Evolutionary conservation across 2,113 vertebrate species (phyloP).

Genomic region (Penelope pileata): DNA sequence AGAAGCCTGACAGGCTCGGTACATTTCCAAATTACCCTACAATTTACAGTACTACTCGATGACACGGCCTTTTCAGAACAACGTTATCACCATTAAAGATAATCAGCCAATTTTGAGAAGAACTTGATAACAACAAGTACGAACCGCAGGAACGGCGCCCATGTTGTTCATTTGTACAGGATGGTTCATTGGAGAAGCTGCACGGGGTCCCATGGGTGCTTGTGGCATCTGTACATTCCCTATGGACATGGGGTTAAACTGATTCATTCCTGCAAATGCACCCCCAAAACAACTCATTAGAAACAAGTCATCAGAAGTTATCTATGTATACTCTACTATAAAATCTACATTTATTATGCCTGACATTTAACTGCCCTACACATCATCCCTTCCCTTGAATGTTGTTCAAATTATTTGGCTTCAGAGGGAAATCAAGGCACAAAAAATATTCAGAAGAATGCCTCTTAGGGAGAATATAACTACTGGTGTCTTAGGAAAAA

Average conservation of each 20-base stretch:
- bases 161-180: slow-evolving; percentile 92
- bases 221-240: slow-evolving; percentile 93
- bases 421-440: background rate
- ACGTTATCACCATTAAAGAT: background rate
- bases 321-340: background rate
- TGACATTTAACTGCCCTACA: background rate
- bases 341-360: background rate
- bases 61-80: background rate
- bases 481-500: background rate
- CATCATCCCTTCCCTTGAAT: background rate
- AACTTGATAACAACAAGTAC: slow-evolving; percentile 38
- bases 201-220: slow-evolving; percentile 87
- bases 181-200: slow-evolving; percentile 93
- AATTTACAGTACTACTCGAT: background rate
- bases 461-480: background rate
- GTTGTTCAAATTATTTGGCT: background rate
- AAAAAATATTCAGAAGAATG: background rate
- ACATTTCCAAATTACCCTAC: background rate
- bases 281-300: slow-evolving; percentile 73
- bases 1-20: background rate
- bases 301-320: background rate
- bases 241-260: slow-evolving; percentile 93
- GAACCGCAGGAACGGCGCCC: slow-evolving; percentile 87
- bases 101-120: background rate
- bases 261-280: slow-evolving; percentile 88